Conservation (phyloP, 2,888 invertebrate genomes). For the Meiosimyza platycephala region DNA sequence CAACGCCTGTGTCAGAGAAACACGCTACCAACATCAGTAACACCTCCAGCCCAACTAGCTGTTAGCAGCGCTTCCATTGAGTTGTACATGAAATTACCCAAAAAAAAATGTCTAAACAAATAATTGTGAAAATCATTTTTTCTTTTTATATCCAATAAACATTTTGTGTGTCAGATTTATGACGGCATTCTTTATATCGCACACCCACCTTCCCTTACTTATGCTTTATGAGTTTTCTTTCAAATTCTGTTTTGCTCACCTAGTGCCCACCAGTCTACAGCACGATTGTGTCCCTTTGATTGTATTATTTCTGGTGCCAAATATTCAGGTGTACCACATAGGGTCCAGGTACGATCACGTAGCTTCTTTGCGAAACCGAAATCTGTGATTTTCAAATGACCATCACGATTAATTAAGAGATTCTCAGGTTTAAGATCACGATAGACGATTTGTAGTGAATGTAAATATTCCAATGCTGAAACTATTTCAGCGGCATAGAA, state of each 20-base stretch:
- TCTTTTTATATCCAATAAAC: too few relatives aligned
- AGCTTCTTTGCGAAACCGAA: slow-evolving; percentile 98
- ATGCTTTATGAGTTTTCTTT: too few relatives aligned
- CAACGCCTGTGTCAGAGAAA: background rate
- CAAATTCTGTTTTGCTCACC: slow-evolving; percentile 70
- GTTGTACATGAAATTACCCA: background rate
- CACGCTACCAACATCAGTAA: background rate
- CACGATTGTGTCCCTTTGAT: slow-evolving; percentile 97
- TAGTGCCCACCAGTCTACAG: slow-evolving; percentile 99
- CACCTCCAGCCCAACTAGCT: background rate
- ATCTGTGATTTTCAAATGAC: slow-evolving; percentile 97
- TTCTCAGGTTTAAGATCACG: slow-evolving; percentile 95
- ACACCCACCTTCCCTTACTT: too few relatives aligned
- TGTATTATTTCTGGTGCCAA: slow-evolving; percentile 97
- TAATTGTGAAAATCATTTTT: background rate
- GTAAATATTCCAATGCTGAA: slow-evolving; percentile 92
- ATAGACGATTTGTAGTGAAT: slow-evolving; percentile 88
- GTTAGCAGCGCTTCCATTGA: background rate
- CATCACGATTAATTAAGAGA: slow-evolving; percentile 88
- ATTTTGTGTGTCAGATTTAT: too few relatives aligned
- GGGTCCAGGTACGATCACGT: slow-evolving; percentile 94
- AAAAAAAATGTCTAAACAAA: slow-evolving; percentile 6
- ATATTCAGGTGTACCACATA: slow-evolving; percentile 98
- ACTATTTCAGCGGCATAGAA: slow-evolving; percentile 97
- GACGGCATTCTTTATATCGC: too few relatives aligned